These are phyloP conservation scores for Cotesia chilonis DNA, from an alignment of 1,140 invertebrate genomes.

Conservation along the genomic window DNA sequence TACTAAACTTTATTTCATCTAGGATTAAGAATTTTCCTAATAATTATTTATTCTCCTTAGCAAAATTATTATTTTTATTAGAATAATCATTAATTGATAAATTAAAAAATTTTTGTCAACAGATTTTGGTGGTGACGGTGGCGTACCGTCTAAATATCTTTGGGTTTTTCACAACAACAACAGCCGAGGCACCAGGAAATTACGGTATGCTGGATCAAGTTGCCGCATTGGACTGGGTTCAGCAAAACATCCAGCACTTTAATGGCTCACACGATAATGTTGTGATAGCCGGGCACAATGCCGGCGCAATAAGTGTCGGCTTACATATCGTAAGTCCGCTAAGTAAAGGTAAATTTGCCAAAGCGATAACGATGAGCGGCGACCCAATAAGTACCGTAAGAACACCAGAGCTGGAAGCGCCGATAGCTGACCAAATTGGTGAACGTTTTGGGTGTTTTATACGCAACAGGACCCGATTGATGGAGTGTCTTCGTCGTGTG, in stretches of 20 bases:
- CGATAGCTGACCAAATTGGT: constrained; percentile 68
- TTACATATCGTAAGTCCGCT: constrained; percentile 73
- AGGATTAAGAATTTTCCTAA: too few relatives aligned
- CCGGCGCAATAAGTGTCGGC: constrained; percentile 79
- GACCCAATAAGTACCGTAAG: constrained; percentile 68
- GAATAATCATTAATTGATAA: background rate
- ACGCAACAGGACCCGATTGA: constrained; percentile 70
- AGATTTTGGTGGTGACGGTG: constrained; percentile 81
- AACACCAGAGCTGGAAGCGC: constrained; percentile 55
- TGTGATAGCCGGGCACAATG: constrained; percentile 87
- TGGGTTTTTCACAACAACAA: constrained; percentile 89
- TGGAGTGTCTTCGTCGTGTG: constrained; percentile 74
- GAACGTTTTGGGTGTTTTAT: constrained; percentile 73
- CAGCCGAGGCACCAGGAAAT: constrained; percentile 87
- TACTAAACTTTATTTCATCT: too few relatives aligned
- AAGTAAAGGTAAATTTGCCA: constrained; percentile 71
- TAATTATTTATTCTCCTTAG: constrained; percentile 1
- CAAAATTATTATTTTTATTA: constrained; percentile 12
- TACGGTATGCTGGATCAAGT: constrained; percentile 91
- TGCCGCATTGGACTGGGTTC: constrained; percentile 85
- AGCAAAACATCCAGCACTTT: constrained; percentile 85
- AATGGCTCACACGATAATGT: constrained; percentile 86
- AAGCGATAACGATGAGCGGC: constrained; percentile 78
- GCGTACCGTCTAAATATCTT: constrained; percentile 84
- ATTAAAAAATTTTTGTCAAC: constrained; percentile 34